These are phyloP conservation scores for Narcine bancroftii DNA, from an alignment of 2,113 vertebrate species.

Conservation along the genomic window DNA sequence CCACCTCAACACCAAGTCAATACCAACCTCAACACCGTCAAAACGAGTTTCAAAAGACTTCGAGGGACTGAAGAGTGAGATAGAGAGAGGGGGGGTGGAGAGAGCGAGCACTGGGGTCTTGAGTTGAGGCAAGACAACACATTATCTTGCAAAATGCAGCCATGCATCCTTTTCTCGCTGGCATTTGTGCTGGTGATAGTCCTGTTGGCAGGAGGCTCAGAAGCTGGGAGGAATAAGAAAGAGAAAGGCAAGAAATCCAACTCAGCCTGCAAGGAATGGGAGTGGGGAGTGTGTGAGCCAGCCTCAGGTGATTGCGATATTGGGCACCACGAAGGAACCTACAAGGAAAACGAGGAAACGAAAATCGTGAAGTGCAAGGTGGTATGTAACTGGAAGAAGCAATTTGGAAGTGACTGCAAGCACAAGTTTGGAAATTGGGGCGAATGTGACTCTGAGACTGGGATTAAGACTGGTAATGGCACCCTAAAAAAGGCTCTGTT, in stretches of 20 bases:
- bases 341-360: conserved; percentile 64
- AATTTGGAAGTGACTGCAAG: conserved; percentile 91
- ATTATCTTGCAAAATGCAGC: conserved; percentile 82
- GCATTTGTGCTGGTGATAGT: conserved; percentile 59
- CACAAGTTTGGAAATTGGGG: conserved; percentile 89
- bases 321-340: conserved; percentile 73
- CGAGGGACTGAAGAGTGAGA: too few relatives aligned
- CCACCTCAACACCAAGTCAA: too few relatives aligned
- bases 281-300: conserved; percentile 73
- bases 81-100: too few relatives aligned
- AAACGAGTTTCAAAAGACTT: too few relatives aligned
- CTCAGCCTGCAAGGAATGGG: conserved; percentile 35
- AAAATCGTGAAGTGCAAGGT: conserved; percentile 78
- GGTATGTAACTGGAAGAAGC: conserved; percentile 97
- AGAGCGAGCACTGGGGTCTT: too few relatives aligned
- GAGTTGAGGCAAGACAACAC: too few relatives aligned
- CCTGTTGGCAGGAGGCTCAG: conserved; percentile 54
- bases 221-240: conserved; percentile 71
- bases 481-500: conserved; percentile 81
- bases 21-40: too few relatives aligned
- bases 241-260: conserved; percentile 18
- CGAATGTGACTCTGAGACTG: conserved; percentile 64
- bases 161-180: conserved; percentile 55
- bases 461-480: conserved; percentile 74
- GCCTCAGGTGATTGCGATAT: conserved; percentile 75